Evolutionary conservation across 1,140 invertebrate species (phyloP).

Genomic region (Zophobas morio): DNA sequence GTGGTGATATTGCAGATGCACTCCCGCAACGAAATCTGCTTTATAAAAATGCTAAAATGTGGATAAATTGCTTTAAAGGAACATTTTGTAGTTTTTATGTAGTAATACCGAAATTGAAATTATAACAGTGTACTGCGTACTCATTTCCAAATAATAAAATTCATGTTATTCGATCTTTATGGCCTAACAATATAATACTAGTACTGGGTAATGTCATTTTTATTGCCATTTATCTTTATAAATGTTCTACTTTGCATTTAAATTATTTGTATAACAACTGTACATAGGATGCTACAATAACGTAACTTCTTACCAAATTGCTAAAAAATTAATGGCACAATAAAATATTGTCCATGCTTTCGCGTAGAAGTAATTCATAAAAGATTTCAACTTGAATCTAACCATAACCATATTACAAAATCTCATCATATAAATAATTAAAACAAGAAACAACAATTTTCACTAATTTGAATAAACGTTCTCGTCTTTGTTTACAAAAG

Average conservation of each 20-base stretch:
- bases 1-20: neutral
- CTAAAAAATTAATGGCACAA: too few species aligned
- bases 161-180: conserved; percentile 10
- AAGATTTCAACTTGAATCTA: too few species aligned
- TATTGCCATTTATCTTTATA: conserved; percentile 22
- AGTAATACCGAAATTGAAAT: neutral
- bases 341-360: too few species aligned
- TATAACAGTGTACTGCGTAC: neutral
- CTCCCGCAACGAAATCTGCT: neutral
- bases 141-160: neutral
- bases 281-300: neutral
- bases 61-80: neutral
- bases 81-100: neutral
- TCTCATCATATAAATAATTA: too few species aligned
- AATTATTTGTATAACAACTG: conserved; percentile 18
- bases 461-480: too few species aligned
- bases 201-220: conserved; percentile 15
- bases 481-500: too few species aligned
- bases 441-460: too few species aligned
- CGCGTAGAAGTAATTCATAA: too few species aligned
- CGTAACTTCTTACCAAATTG: too few species aligned
- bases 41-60: neutral
- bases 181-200: conserved; percentile 6
- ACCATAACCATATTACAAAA: too few species aligned
- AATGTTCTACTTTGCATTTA: conserved; percentile 18